These are phyloP conservation scores for Poecilia picta DNA, from an alignment of 2,797 vertebrate species.

Conservation along the genomic window DNA sequence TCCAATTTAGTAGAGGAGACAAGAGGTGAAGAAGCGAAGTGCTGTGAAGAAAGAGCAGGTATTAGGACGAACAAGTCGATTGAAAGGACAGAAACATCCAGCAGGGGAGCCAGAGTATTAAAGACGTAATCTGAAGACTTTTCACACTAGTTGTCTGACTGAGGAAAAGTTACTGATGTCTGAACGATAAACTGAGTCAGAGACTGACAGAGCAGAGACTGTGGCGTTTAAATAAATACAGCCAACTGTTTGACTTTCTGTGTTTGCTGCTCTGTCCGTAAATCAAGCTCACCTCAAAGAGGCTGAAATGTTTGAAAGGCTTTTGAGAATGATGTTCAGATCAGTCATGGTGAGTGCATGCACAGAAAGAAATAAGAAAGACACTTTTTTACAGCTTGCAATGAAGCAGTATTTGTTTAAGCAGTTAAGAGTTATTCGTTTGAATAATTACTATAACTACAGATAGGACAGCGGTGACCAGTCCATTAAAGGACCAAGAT, in stretches of 20 bases:
- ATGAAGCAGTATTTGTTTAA: not conserved
- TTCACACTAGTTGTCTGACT: conserved; percentile 32
- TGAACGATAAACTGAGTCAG: conserved; percentile 24
- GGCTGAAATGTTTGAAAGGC: conserved; percentile 48
- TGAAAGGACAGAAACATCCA: conserved; percentile 19
- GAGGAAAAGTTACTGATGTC: conserved; percentile 29
- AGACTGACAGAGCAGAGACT: conserved; percentile 38
- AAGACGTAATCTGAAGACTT: not conserved
- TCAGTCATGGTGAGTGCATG: conserved; percentile 1
- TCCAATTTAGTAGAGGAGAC: not conserved
- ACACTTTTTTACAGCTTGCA: conserved; percentile 10
- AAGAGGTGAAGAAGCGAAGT: not conserved
- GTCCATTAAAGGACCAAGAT: not conserved
- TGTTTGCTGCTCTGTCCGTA: conserved; percentile 31
- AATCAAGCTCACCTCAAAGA: conserved; percentile 50
- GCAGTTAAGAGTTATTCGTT: not conserved
- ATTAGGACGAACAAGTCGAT: not conserved
- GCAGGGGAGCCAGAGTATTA: conserved; percentile 33
- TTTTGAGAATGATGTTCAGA: conserved; percentile 33
- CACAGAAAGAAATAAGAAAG: conserved; percentile 1
- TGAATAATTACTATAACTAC: not conserved
- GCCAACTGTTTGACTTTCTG: conserved; percentile 33
- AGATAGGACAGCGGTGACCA: not conserved
- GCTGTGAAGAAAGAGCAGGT: not conserved
- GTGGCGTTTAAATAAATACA: conserved; percentile 47